Percentiles rank a stretch among this genome's conserved stretches.
These are phyloP conservation scores for Odobenus rosmarus DNA, from an alignment of 2,113 vertebrate species.

Conservation along the genomic window DNA sequence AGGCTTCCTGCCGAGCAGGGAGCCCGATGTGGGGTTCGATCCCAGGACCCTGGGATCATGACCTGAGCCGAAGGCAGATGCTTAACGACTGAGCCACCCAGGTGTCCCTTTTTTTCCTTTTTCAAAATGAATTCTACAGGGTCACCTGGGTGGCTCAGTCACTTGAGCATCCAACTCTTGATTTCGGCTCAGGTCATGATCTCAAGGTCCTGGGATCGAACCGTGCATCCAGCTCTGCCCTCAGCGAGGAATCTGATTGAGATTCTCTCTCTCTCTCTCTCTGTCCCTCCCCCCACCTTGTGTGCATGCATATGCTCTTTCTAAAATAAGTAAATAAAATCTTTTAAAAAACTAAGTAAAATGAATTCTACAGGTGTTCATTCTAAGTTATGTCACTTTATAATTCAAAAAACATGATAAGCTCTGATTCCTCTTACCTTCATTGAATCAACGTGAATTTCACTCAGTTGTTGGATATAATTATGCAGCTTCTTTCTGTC, in stretches of 20 bases:
- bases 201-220: not conserved
- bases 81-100: too few species aligned
- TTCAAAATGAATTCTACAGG: not conserved
- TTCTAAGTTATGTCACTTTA: not conserved
- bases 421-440: slow-evolving; percentile 88
- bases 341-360: not conserved
- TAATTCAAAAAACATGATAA: rapidly evolving
- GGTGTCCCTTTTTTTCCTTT: too few species aligned
- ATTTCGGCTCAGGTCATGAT: not conserved
- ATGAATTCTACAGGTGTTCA: not conserved
- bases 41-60: not conserved
- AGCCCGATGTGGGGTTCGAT: not conserved
- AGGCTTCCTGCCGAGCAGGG: too few species aligned
- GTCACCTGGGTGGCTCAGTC: not conserved
- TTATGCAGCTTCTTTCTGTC: slow-evolving; percentile 84
- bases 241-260: not conserved
- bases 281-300: not conserved
- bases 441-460: slow-evolving; percentile 78
- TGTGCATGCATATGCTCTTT: not conserved
- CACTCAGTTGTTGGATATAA: slow-evolving; percentile 83
- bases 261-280: not conserved
- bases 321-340: not conserved
- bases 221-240: not conserved
- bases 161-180: not conserved
- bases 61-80: too few species aligned